Evolutionary conservation across 2,113 vertebrate genomes (phyloP).

Genomic region (Apus apus): DNA sequence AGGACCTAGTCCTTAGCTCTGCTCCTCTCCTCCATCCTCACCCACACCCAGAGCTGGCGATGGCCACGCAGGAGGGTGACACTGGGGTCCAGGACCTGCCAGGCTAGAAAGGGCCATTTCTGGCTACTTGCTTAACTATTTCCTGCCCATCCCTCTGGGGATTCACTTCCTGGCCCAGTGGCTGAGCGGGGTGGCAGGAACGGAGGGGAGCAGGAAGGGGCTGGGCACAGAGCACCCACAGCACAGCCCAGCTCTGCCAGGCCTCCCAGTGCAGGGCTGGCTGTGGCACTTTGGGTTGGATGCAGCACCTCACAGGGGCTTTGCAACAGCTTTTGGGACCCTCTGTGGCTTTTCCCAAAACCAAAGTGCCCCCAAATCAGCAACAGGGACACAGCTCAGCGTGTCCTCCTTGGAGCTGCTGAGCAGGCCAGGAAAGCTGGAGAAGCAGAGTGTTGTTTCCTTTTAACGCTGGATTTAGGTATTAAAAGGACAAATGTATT

Average conservation of each 20-base stretch:
- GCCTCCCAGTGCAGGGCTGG: neutral
- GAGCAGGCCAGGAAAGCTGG: fast-evolving
- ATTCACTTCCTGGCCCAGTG: conserved; percentile 21
- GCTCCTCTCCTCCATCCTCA: neutral
- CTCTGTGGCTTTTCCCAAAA: neutral
- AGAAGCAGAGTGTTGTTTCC: neutral
- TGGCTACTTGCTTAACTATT: conserved; percentile 14
- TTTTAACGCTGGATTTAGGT: neutral
- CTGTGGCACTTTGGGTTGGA: too few relatives aligned
- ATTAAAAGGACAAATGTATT: neutral
- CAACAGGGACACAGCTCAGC: fast-evolving
- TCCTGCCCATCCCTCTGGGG: conserved; percentile 38
- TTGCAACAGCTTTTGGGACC: neutral
- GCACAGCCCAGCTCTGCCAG: fast-evolving
- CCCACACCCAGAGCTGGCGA: fast-evolving
- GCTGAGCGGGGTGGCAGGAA: neutral
- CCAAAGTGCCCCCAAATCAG: neutral
- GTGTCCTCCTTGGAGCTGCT: neutral
- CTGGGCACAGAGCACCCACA: fast-evolving
- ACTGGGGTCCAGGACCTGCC: conserved; percentile 2
- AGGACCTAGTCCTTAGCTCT: neutral
- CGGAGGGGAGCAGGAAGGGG: fast-evolving
- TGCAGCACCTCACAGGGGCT: neutral
- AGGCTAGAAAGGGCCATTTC: neutral
- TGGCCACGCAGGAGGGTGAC: fast-evolving